Conservation (phyloP, 2,888 invertebrate species). For the Synanthedon vespiformis region DNA sequence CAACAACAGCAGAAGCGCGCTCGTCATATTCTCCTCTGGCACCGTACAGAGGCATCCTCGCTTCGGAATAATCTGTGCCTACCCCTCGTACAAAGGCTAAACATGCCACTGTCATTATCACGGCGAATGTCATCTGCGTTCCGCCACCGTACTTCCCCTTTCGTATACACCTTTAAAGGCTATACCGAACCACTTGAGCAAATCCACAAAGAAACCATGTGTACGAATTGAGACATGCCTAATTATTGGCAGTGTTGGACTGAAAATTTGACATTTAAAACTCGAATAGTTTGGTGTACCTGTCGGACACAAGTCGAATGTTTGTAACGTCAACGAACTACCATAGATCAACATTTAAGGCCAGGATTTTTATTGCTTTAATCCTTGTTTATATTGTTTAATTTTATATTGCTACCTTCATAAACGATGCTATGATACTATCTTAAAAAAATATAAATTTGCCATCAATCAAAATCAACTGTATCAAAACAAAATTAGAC, state of each 20-base stretch:
- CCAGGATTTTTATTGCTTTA: background rate
- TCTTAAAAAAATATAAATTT: too few relatives aligned
- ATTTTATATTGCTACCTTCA: too few relatives aligned
- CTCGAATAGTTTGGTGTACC: too few relatives aligned
- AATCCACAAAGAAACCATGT: constrained; percentile 10
- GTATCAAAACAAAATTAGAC: too few relatives aligned
- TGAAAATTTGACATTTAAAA: constrained; percentile 48
- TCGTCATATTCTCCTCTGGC: constrained; percentile 26
- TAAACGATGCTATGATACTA: too few relatives aligned
- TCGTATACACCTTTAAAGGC: constrained; percentile 1
- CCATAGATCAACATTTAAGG: background rate
- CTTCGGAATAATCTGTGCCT: constrained; percentile 41
- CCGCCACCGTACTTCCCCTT: constrained; percentile 6
- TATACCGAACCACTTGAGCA: background rate
- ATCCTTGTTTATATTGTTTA: background rate
- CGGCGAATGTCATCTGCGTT: constrained; percentile 1
- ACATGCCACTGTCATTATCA: background rate
- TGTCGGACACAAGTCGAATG: too few relatives aligned
- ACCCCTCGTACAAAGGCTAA: constrained; percentile 7
- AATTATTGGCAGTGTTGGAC: constrained; percentile 24
- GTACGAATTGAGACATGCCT: constrained; percentile 34
- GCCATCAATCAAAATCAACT: too few relatives aligned
- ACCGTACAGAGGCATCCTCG: constrained; percentile 44
- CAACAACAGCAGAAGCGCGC: constrained; percentile 7
- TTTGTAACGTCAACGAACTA: background rate